phyloP scores from a whole-genome alignment of 2,113 vertebrate genomes.

The Spea bombifrons region DNA sequence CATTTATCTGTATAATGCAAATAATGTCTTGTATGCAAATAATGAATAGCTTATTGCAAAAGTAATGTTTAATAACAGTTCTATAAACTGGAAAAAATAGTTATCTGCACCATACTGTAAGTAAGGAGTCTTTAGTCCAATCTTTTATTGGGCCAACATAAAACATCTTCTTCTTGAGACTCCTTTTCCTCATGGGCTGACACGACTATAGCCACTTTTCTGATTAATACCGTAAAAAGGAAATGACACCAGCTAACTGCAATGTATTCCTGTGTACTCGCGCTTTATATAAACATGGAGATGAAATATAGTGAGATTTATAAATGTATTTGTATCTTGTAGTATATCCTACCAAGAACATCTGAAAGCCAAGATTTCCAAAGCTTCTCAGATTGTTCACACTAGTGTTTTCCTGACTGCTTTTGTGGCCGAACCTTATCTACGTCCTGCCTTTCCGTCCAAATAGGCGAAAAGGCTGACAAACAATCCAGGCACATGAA shows the following conservation, averaged over 20 bases:
- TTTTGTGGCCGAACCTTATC: background rate
- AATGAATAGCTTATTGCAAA: too few species aligned
- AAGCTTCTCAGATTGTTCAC: slow-evolving; percentile 6
- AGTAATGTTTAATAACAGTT: too few species aligned
- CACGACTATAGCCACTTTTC: too few species aligned
- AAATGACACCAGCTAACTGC: background rate
- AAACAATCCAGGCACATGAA: slow-evolving; percentile 16
- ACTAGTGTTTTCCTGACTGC: background rate
- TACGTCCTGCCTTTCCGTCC: slow-evolving; percentile 17
- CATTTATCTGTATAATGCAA: too few species aligned
- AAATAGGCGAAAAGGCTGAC: slow-evolving; percentile 5
- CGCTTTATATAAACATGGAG: slow-evolving; percentile 17
- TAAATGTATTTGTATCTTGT: background rate
- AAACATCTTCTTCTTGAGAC: too few species aligned
- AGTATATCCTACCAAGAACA: background rate
- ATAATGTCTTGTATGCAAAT: too few species aligned
- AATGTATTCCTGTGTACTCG: background rate
- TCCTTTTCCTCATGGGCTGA: too few species aligned
- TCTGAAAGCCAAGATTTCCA: background rate
- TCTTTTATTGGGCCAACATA: too few species aligned
- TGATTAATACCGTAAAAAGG: background rate
- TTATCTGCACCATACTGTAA: too few species aligned
- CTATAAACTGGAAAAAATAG: too few species aligned
- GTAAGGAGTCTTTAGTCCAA: too few species aligned
- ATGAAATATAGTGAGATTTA: background rate